Evolutionary conservation across 2,888 invertebrate species (phyloP).

Genomic region (Tachina lurida): DNA sequence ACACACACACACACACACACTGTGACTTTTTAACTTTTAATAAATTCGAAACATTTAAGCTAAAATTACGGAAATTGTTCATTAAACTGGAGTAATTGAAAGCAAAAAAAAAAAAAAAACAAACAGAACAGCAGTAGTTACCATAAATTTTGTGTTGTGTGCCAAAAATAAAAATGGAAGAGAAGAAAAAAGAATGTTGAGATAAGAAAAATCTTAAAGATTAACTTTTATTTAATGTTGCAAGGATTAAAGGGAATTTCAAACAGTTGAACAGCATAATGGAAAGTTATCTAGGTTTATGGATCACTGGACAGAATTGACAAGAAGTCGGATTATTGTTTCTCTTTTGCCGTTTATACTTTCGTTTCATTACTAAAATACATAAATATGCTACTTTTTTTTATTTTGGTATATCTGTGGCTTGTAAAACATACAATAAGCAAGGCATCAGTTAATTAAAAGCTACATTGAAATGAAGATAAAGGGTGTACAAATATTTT

Average conservation of each 20-base stretch:
- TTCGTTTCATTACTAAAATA: constrained; percentile 39
- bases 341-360: constrained; percentile 5
- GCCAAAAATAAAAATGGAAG: constrained; percentile 32
- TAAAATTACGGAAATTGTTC: constrained; percentile 64
- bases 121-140: constrained; percentile 53
- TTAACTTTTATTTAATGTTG: constrained; percentile 69
- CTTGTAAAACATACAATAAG: constrained; percentile 10
- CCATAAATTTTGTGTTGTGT: constrained; percentile 51
- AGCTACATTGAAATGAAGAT: neutral
- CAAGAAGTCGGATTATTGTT: constrained; percentile 54
- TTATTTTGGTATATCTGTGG: neutral
- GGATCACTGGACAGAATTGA: constrained; percentile 64
- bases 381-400: neutral
- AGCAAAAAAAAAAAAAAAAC: constrained; percentile 26
- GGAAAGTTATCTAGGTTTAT: constrained; percentile 62
- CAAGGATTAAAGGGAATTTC: constrained; percentile 64
- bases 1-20: neutral
- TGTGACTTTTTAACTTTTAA: constrained; percentile 58
- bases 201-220: constrained; percentile 63
- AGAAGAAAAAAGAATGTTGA: neutral
- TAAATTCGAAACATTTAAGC: constrained; percentile 59
- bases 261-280: constrained; percentile 45
- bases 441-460: constrained; percentile 39
- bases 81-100: constrained; percentile 66
- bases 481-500: neutral